Evolutionary conservation across 35 echinoderm and acorn worm species (phyloP).

Genomic region (Patiria miniata): DNA sequence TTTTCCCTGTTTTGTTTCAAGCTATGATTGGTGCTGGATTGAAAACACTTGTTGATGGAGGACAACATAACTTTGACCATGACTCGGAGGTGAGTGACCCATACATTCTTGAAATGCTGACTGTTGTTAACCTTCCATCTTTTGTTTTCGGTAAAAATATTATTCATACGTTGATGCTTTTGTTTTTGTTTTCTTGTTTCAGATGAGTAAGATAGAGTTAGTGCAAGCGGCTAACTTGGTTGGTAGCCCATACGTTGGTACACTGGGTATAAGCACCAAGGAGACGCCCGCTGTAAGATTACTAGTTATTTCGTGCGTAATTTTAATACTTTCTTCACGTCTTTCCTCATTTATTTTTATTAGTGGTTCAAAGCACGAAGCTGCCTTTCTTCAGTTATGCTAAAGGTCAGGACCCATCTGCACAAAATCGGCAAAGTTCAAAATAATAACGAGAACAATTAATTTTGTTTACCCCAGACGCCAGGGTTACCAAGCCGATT

Average conservation of each 20-base stretch:
- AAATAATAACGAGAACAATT: too few relatives aligned
- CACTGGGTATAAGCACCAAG: not conserved
- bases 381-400: too few relatives aligned
- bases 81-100: not conserved
- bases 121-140: too few relatives aligned
- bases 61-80: conserved; percentile 19
- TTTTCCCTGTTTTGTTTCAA: conserved; percentile 14
- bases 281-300: conserved; percentile 3
- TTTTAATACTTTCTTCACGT: too few relatives aligned
- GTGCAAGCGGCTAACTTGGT: not conserved
- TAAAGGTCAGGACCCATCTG: too few relatives aligned
- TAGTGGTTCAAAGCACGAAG: too few relatives aligned
- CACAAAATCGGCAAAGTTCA: too few relatives aligned
- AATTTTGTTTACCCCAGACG: not conserved
- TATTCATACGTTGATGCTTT: too few relatives aligned
- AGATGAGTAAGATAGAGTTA: not conserved
- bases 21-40: conserved; percentile 51
- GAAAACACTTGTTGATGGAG: conserved; percentile 34
- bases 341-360: too few relatives aligned
- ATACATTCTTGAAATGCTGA: too few relatives aligned
- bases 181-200: not conserved
- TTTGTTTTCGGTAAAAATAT: too few relatives aligned
- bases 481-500: not conserved
- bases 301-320: not conserved
- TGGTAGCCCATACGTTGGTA: conserved; percentile 21